Evolutionary conservation across 2,888 invertebrate genomes (phyloP), one percentile per base, ranked within the genome.

Genomic region (Drosophila quinaria): DNA sequence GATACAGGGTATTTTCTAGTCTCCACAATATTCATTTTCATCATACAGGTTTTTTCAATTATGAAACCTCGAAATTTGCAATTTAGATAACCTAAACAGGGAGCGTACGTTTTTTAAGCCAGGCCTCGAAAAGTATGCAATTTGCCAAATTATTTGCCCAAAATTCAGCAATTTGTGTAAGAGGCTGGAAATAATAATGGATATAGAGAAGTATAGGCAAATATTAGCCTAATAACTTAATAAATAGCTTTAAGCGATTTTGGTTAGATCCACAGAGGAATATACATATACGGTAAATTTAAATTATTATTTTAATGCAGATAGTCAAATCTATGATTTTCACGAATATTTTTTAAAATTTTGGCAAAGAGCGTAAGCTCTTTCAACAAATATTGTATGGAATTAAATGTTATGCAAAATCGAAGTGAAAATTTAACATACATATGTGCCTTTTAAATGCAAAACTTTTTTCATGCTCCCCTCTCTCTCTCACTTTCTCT

Each of bases 1-100:
- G n/a, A n/a, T n/a, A n/a, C n/a, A n/a, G n/a, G n/a, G 60, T 42
- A 60, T 60, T 11, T 9, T 0, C 6, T 22, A 50, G 50, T 60
- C 33, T 1, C 3, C 15, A 4, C 9, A 9, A 4, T 2, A 3
- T 4, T 17, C 17, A n/a, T 29, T 4, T 6, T 3, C 19, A 10
- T 11, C n/a, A 17, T 33, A 17, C 29, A 25, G 35, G 15, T 2
- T 35, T 81, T 84, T 84, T 81, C 84, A 84, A 84, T 84, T 84
- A 84, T 81, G 70, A 65, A 72, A 70, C 80, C 87, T 58, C 81
- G 56, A 73, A 84, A 84, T 87, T 84, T 87, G 87, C 81, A 84
- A 87, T 87, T 84, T 87, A 84, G 80, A 83, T 87, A 77, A 74
- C 76, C 69, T 78, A 64, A 72, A 67, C 49, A 64, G 51, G 59